phyloP scores from a whole-genome alignment of 1,140 invertebrate species.

The Pantala flavescens region DNA sequence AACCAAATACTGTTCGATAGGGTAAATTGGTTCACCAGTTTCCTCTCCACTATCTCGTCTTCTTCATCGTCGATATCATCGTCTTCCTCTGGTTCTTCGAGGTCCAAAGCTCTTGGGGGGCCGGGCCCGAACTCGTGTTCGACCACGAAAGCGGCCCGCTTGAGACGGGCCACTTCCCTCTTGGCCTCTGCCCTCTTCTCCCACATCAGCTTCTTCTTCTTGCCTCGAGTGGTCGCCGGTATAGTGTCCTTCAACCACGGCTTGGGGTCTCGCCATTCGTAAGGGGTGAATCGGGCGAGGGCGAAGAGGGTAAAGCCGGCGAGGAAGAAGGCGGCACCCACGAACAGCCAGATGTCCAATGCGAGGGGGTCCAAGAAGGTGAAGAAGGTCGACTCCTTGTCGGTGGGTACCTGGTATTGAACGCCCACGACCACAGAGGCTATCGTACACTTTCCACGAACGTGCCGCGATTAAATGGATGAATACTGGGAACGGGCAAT shows the following conservation, averaged over 20 bases:
- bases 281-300: slow-evolving; percentile 46
- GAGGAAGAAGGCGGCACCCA: slow-evolving; percentile 41
- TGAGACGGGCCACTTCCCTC: not conserved
- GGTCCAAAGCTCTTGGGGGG: slow-evolving; percentile 20
- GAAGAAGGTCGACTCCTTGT: slow-evolving; percentile 45
- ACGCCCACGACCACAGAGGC: no score
- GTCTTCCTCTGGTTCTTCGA: slow-evolving; percentile 20
- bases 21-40: slow-evolving; percentile 47
- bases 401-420: slow-evolving; percentile 36
- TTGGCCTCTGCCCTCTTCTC: slow-evolving; percentile 28
- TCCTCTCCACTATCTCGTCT: not conserved
- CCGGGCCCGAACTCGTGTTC: not conserved
- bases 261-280: slow-evolving; percentile 47
- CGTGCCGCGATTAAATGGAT: no score
- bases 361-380: slow-evolving; percentile 50
- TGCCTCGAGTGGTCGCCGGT: not conserved
- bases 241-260: slow-evolving; percentile 31
- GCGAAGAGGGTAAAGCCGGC: slow-evolving; percentile 49
- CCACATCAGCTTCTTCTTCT: not conserved
- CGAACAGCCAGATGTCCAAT: slow-evolving; percentile 47
- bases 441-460: no score
- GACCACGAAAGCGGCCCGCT: not conserved
- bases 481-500: no score
- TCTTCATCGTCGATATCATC: not conserved
- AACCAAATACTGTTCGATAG: slow-evolving; percentile 53